Evolutionary conservation across 2,797 vertebrate species (phyloP), one percentile per base, ranked within the genome.

Genomic region (Steatocranus sp.): DNA sequence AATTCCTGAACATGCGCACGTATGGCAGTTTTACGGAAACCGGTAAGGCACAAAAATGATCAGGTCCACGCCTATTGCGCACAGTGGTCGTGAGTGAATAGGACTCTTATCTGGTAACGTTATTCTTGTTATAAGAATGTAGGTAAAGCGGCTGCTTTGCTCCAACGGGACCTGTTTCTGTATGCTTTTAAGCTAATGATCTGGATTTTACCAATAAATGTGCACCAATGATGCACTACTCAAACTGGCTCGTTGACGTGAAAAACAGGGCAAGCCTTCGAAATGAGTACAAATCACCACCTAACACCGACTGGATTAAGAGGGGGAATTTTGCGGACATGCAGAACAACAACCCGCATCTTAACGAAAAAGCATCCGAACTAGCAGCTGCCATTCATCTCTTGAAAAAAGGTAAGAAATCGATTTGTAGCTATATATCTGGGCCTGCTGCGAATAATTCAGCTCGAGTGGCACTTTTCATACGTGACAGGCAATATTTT

Each of bases 161-260:
- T 81, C 15, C 11, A 25, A 12, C 18, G 25, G n/a, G 79, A 79
- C 77, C 53, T 80, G 20, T 48, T 43, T 88, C 2, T 25, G 11
- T 46, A 34, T 17, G 46, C 11, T 58, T 11, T 6, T 51, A 75
- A 41, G 75, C 86, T 79, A 74, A 91, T 93, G 89, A 15, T 88
- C 48, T 53, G 61, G 76, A 83, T 50, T 50, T 25, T 23, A 14
- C 17, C 30, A 61, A n/a, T 82, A 20, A 56, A 38, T 30, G 90
- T 92, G 92, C 89, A 86, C 23, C 75, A 61, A 95, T 93, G 91
- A 94, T 96, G 94, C 94, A 94, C 88, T 96, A 95, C 86, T 95
- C 94, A 53, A 95, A 90, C 80, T 95, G 95, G 94, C 93, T 96
- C 15, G 91, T 95, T 81, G 92, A 89, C 80, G 83, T 95, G 30